Evolutionary conservation across 1,140 invertebrate genomes (phyloP).

Genomic region (Adoxophyes honmai): DNA sequence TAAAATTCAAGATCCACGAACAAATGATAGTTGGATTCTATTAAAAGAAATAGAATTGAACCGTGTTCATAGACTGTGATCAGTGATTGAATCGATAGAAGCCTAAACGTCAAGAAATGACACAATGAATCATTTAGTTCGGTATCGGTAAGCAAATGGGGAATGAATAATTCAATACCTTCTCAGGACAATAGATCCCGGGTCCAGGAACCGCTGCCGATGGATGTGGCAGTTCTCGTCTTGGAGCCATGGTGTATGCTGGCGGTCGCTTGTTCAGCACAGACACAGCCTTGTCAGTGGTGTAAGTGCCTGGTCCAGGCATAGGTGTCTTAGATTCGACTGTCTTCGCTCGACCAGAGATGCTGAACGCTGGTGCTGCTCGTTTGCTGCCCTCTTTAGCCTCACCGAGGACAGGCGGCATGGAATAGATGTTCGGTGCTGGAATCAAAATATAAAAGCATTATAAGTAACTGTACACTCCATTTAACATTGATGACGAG

Average conservation of each 20-base stretch:
- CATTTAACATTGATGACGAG: no score
- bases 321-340: slow-evolving; percentile 52
- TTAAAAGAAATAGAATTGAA: no score
- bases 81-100: no score
- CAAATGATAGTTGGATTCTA: no score
- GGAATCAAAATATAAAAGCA: slow-evolving; percentile 32
- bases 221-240: slow-evolving; percentile 51
- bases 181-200: slow-evolving; percentile 80
- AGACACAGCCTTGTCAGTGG: slow-evolving; percentile 53
- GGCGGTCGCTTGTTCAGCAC: slow-evolving; percentile 58
- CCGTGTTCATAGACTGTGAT: no score
- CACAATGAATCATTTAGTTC: no score
- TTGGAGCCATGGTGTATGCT: slow-evolving; percentile 71
- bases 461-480: no score
- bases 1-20: no score
- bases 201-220: slow-evolving; percentile 73
- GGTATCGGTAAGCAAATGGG: no score
- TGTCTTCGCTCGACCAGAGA: slow-evolving; percentile 62
- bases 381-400: slow-evolving; percentile 83
- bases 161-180: slow-evolving; percentile 41
- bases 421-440: slow-evolving; percentile 93
- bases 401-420: slow-evolving; percentile 87
- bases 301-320: slow-evolving; percentile 71
- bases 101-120: no score
- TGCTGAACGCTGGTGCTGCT: slow-evolving; percentile 72